Conservation (phyloP, 2,888 invertebrate species). For the Syrista parreyssii region DNA sequence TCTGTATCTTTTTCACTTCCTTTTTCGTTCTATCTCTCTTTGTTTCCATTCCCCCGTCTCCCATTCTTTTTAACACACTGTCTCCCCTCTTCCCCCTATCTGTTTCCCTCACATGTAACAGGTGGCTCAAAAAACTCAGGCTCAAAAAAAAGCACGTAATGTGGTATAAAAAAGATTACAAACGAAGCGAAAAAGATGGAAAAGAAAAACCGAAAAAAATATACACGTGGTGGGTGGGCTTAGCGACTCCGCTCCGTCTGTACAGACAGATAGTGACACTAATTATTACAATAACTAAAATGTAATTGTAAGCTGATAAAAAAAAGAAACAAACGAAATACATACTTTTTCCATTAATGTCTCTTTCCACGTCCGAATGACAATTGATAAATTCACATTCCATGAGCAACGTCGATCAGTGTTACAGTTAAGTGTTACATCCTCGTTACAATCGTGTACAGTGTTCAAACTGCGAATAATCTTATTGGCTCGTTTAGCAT, state of each 20-base stretch:
- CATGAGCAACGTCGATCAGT: neutral
- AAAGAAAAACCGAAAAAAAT: slow-evolving; percentile 18
- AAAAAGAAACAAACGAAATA: neutral
- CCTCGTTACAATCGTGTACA: neutral
- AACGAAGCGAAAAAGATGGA: neutral
- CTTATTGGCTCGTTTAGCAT: neutral
- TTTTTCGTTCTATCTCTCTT: neutral
- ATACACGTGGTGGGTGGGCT: slow-evolving; percentile 6
- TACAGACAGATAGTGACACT: slow-evolving; percentile 8
- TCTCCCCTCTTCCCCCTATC: neutral
- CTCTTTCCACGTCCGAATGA: slow-evolving; percentile 20
- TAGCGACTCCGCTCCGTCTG: slow-evolving; percentile 15
- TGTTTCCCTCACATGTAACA: neutral
- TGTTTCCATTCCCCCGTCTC: slow-evolving; percentile 1
- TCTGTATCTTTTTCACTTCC: slow-evolving; percentile 12
- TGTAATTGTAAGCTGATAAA: slow-evolving; percentile 1
- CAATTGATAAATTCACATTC: slow-evolving; percentile 11
- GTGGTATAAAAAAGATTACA: neutral
- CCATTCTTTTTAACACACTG: neutral
- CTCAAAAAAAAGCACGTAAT: neutral
- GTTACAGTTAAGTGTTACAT: neutral
- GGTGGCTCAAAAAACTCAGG: slow-evolving; percentile 9
- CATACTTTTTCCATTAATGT: slow-evolving; percentile 4
- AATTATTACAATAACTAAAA: neutral
- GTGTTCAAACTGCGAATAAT: neutral